Evolutionary conservation across 2,888 invertebrate species (phyloP), one percentile per base, ranked within the genome.

Genomic region (Euzophera pinguis): DNA sequence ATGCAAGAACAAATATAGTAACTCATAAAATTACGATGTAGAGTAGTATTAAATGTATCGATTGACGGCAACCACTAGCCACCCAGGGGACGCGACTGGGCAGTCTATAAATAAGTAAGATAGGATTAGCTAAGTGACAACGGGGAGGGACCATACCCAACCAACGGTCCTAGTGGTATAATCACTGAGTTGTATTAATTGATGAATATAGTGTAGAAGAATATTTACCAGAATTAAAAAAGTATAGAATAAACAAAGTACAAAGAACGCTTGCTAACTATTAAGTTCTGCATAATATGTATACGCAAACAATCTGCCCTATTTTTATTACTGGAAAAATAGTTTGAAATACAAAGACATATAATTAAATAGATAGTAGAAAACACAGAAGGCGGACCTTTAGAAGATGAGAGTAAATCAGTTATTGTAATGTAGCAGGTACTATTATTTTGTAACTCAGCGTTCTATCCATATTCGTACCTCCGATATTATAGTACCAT

Each of bases 21-120:
- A 13, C 38, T 22, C 37, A 29, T 49, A 49, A 49, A 27, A 49
- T 38, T 27, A 14, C 38, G 48, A 49, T 49, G 5, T n/a, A 39
- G 48, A 27, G 48, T 22, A 38, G 9, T 3, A 35, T 47, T n/a
- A 8, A 17, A 27, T 8, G 22, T 49, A 49, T 39, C 27, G 38
- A 49, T 49, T 49, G 48, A 27, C 17, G 38, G 3, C 38, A n/a
- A 17, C 22, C 8, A n/a, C 17, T 49, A 22, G n/a, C 37, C 35
- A 13, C 48, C 48, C 48, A 14, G 1, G 48, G 48, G 38, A 38
- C 13, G 12, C 14, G 47, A 37, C 38, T 22, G 12, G 48, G 3
- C 43, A 38, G 48, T 39, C 48, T 49, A 49, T 49, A 49, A 49
- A 47, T 47, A 47, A 47, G 12, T 47, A 35, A 47, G 16, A 47